Evolutionary conservation across 2,888 invertebrate species (phyloP).

Genomic region (Drosophila meridionalis): DNA sequence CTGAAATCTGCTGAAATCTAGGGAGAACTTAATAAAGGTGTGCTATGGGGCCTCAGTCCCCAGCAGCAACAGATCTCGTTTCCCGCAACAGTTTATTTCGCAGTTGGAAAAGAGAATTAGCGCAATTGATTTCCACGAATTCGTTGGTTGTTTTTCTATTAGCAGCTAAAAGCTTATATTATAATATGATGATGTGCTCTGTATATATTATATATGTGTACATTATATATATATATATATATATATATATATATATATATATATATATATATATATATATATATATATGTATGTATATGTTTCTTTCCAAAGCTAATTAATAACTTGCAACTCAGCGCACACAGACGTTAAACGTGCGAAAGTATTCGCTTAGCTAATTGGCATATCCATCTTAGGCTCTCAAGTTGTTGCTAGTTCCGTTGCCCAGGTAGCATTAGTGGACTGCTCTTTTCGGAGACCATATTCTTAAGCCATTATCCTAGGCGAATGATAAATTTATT

Average conservation of each 20-base stretch:
- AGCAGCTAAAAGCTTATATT: background rate
- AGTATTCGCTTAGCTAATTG: conserved; percentile 3
- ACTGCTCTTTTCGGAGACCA: conserved; percentile 4
- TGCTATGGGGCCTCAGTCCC: background rate
- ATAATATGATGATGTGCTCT: background rate
- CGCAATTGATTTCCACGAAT: conserved; percentile 9
- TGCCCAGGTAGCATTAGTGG: background rate
- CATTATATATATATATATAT: background rate
- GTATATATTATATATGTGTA: background rate
- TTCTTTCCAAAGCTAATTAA: background rate
- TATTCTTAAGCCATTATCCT: conserved; percentile 40
- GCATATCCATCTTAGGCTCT: conserved; percentile 8
- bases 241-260: background rate
- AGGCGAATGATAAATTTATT: conserved; percentile 56
- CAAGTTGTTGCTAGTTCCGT: background rate
- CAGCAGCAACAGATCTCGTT: background rate
- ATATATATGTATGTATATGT: background rate
- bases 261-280: background rate
- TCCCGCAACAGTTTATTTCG: background rate
- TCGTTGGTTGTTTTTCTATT: background rate
- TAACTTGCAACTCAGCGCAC: background rate
- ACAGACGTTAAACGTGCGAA: background rate
- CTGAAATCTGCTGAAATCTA: too few relatives aligned
- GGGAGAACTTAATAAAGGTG: background rate
- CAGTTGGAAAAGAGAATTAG: conserved; percentile 20